Evolutionary conservation across 2,888 invertebrate genomes (phyloP), one percentile per base, ranked within the genome.

Genomic region (Megalurothrips usitatus): DNA sequence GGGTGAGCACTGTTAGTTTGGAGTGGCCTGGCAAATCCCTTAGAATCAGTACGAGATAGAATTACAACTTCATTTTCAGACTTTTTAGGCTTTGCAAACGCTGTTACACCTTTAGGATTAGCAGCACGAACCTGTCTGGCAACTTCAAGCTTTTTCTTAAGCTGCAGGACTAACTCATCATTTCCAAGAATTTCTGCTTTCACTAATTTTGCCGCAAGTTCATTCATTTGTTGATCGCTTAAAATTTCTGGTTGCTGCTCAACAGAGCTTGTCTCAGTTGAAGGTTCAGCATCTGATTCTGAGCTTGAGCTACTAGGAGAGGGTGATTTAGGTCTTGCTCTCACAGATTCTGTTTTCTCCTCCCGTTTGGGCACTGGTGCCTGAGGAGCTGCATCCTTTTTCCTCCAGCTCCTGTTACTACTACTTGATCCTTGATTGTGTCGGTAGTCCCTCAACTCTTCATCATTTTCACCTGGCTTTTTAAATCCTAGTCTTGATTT

Each of bases 181-280:
- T 98, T 92, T 26, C 97, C 98, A 90, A 96, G 91, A 84, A 99
- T 92, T 90, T 99, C 97, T 19, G 98, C 98, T 89, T 97, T 97
- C 0, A 99, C 89, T 83, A 97, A 91, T 88, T 94, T 96, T 1
- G 98, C 96, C 75, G 93, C 96, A 78, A 99, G 87, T 84, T 93
- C 92, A 88, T 99, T 99, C 90, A 97, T 92, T 87, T 98, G 94
- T 84, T 92, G 92, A 87, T 95, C 93, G 79, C 92, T 92, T 26
- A 94, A 87, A 84, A 90, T 89, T 49, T 80, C 81, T 63, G 81
- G 80, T 80, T 82, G 80, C 2, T 83, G 17, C 63, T 82, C 79
- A 4, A 84, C 81, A n/a, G 80, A 80, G 26, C 78, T 79, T n/a
- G 48, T 80, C 58, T 79, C 23, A 8, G 81, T 23, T 0, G 68